Conservation (phyloP, 2,888 invertebrate genomes). For the Drosophila flavopinicola region DNA sequence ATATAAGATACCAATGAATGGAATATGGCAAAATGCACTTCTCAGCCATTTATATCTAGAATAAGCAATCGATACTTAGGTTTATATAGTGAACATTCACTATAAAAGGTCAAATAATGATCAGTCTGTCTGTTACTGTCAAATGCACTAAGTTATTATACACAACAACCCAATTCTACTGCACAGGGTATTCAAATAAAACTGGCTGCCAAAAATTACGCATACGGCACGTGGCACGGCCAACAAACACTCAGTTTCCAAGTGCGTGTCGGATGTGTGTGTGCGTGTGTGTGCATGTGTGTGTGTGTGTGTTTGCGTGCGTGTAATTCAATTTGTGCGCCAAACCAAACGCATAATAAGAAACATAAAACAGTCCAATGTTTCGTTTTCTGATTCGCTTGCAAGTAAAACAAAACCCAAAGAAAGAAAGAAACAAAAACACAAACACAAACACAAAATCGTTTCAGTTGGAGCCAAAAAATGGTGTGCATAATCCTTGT, state of each 20-base stretch:
- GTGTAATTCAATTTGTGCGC: slow-evolving; percentile 71
- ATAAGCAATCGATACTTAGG: no score
- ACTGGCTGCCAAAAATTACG: slow-evolving; percentile 42
- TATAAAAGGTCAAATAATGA: no score
- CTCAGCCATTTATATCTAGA: no score
- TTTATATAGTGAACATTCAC: no score
- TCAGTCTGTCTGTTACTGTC: no score
- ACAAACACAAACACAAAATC: neutral
- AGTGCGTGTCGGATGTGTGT: slow-evolving; percentile 12
- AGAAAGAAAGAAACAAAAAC: neutral
- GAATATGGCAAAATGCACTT: no score
- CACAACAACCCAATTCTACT: neutral
- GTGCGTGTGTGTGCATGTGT: slow-evolving; percentile 6
- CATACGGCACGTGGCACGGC: slow-evolving; percentile 53
- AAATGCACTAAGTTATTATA: no score
- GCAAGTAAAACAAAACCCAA: slow-evolving; percentile 12
- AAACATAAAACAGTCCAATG: slow-evolving; percentile 47
- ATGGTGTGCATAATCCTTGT: slow-evolving; percentile 65
- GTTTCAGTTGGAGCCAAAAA: no score
- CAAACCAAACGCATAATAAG: slow-evolving; percentile 59
- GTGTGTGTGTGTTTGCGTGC: slow-evolving; percentile 28
- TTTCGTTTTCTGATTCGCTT: slow-evolving; percentile 38
- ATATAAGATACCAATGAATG: neutral
- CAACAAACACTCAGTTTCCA: slow-evolving; percentile 24
- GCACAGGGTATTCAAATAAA: slow-evolving; percentile 24